Percentiles rank a stretch among this genome's conserved stretches.
phyloP scores from a whole-genome alignment of 2,113 vertebrate species.

The Passer montanus region DNA sequence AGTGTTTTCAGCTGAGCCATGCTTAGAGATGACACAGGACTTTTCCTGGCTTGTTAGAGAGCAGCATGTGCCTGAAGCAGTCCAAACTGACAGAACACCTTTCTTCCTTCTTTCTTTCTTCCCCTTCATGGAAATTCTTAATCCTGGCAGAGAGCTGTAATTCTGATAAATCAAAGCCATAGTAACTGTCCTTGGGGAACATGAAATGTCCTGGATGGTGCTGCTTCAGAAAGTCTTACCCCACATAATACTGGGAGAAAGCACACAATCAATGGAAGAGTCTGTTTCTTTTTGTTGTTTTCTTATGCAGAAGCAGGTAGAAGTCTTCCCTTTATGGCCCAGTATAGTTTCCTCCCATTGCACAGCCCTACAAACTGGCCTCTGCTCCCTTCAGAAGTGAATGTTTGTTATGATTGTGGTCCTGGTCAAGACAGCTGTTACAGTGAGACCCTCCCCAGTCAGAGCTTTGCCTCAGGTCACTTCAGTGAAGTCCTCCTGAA shows the following conservation, averaged over 20 bases:
- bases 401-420: background rate
- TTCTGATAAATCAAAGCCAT: background rate
- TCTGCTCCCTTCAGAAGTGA: background rate
- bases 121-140: background rate
- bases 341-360: background rate
- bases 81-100: background rate
- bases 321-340: background rate
- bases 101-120: background rate
- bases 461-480: background rate
- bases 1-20: conserved; percentile 2
- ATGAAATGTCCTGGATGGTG: background rate
- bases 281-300: background rate
- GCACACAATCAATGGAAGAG: background rate
- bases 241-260: background rate
- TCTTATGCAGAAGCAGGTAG: background rate
- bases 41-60: background rate
- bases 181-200: background rate
- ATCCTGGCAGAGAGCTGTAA: background rate
- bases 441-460: background rate
- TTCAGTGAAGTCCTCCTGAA: background rate
- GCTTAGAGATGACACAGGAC: background rate
- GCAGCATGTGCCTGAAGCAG: background rate
- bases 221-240: background rate
- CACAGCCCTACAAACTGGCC: background rate
- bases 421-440: background rate